phyloP scores from a whole-genome alignment of 2,888 invertebrate genomes.

The Sussaba pulchella region DNA sequence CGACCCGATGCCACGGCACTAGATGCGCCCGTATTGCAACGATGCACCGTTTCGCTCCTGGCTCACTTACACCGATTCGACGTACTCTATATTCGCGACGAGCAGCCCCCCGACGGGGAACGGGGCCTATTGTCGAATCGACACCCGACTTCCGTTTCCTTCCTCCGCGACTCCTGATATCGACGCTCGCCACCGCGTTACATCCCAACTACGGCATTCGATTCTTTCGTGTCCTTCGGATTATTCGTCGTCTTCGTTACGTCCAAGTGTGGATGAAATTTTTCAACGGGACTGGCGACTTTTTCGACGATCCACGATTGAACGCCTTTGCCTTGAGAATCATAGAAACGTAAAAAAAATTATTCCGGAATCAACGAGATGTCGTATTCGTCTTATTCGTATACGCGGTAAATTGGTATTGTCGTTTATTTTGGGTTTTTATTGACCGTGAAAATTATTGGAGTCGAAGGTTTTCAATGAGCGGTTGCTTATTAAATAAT shows the following conservation, averaged over 20 bases:
- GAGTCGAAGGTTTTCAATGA: no score
- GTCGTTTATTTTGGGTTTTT: no score
- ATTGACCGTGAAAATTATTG: no score
- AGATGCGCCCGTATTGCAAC: constrained; percentile 63
- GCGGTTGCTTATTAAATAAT: no score
- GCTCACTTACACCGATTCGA: not conserved
- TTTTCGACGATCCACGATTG: not conserved
- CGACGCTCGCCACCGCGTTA: not conserved
- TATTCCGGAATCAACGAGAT: no score
- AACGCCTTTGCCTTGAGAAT: constrained; percentile 45
- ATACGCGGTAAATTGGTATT: no score
- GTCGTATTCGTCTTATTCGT: no score
- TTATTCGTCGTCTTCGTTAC: not conserved
- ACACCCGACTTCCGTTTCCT: constrained; percentile 51
- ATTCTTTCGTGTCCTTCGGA: constrained; percentile 58
- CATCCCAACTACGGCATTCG: constrained; percentile 15
- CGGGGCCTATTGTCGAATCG: constrained; percentile 51
- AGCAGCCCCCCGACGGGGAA: not conserved
- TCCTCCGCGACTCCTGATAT: constrained; percentile 37
- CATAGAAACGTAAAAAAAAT: no score
- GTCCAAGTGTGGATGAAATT: not conserved
- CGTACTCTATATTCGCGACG: not conserved
- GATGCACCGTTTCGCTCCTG: not conserved
- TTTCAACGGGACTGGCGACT: not conserved
- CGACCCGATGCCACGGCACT: not conserved